Percentiles rank a stretch among this genome's conserved stretches.
phyloP scores from a whole-genome alignment of 2,888 invertebrate genomes.

The Uropetala carovei region DNA sequence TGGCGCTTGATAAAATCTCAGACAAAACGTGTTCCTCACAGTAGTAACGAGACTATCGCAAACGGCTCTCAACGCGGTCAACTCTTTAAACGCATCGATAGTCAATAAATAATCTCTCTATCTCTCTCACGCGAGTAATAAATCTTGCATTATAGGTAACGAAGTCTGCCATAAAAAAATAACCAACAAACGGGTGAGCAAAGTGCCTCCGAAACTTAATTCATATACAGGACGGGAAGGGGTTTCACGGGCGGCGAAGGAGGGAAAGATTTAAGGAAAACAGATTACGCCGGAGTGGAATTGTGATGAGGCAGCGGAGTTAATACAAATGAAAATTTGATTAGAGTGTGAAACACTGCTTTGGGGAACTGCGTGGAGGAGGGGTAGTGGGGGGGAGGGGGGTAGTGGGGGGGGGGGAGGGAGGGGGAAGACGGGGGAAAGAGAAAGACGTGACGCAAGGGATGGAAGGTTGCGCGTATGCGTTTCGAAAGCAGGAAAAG shows the following conservation, averaged over 20 bases:
- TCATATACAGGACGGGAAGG: neutral
- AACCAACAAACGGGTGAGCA: neutral
- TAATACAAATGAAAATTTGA: slow-evolving; percentile 64
- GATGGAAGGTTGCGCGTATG: neutral
- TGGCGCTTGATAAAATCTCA: no score
- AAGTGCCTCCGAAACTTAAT: neutral
- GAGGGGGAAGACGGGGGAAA: neutral
- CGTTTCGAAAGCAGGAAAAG: neutral
- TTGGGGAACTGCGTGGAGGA: slow-evolving; percentile 2
- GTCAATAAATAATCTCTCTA: neutral
- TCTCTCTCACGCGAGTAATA: neutral
- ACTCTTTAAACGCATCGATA: neutral
- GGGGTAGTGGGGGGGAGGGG: neutral
- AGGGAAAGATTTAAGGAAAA: slow-evolving; percentile 63
- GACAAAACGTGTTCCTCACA: no score
- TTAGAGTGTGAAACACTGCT: slow-evolving; percentile 62
- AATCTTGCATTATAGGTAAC: neutral
- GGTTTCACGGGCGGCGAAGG: neutral
- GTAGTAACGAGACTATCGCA: no score
- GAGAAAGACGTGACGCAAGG: neutral
- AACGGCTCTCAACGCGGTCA: no score
- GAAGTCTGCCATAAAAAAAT: neutral
- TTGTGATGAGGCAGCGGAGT: slow-evolving; percentile 61
- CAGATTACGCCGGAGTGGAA: slow-evolving; percentile 63
- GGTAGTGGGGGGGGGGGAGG: neutral